Percentiles rank a stretch among this genome's conserved stretches.
phyloP scores from a whole-genome alignment of 2,888 invertebrate species.

The Homarus gammarus region DNA sequence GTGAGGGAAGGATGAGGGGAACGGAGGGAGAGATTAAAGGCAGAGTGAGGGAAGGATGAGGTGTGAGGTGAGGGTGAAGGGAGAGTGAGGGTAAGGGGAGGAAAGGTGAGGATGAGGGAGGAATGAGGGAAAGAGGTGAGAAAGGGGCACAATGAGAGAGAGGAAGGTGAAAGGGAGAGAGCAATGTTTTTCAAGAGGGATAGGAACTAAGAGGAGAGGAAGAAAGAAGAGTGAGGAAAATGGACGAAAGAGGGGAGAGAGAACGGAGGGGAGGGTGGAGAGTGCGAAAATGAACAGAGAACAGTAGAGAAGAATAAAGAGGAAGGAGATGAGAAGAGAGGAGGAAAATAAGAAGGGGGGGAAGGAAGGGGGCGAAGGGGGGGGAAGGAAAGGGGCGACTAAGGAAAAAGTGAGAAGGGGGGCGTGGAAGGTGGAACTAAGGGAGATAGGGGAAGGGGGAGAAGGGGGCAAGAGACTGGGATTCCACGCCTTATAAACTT shows the following conservation, averaged over 20 bases:
- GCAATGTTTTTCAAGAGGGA: background rate
- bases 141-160: background rate
- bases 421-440: background rate
- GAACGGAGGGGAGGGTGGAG: background rate
- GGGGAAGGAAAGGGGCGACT: background rate
- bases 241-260: background rate
- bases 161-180: background rate
- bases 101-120: background rate
- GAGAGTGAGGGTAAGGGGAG: background rate
- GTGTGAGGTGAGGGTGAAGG: background rate
- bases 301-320: background rate
- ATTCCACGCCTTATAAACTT: slow-evolving; percentile 37
- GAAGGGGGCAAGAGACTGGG: background rate
- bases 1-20: background rate
- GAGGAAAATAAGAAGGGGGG: background rate
- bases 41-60: background rate
- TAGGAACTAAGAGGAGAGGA: too few species aligned
- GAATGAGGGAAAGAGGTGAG: background rate
- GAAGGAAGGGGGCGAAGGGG: background rate
- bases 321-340: background rate
- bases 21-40: background rate
- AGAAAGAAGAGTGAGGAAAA: background rate
- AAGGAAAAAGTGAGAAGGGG: background rate
- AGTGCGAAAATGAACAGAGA: background rate
- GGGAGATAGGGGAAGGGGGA: background rate